phyloP scores from a whole-genome alignment of 1,140 invertebrate genomes.

The Aphelenchoides besseyi region DNA sequence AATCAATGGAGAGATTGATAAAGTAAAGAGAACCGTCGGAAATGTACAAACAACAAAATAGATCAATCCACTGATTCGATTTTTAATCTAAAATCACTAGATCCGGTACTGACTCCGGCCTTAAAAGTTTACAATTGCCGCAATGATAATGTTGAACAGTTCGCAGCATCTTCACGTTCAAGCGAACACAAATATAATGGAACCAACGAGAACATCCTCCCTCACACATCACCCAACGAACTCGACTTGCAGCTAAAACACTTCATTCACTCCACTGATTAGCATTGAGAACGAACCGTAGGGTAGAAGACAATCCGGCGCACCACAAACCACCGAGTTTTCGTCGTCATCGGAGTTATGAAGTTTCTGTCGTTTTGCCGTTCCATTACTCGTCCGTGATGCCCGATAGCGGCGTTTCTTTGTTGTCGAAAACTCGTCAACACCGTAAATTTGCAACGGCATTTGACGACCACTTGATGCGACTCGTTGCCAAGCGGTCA shows the following conservation, averaged over 20 bases:
- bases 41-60: not conserved
- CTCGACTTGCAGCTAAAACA: not conserved
- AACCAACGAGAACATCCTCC: slow-evolving; percentile 9
- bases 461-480: not conserved
- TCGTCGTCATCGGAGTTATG: slow-evolving; percentile 1
- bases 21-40: not conserved
- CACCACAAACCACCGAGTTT: not conserved
- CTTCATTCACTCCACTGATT: not conserved
- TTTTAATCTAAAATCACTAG: not conserved
- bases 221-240: slow-evolving; percentile 13
- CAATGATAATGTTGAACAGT: not conserved
- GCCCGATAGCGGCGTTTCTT: not conserved
- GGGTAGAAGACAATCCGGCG: not conserved
- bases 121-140: not conserved
- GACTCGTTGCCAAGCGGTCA: not conserved
- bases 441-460: not conserved
- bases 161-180: not conserved
- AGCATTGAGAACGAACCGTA: slow-evolving; percentile 9
- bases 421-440: not conserved
- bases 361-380: not conserved
- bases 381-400: not conserved
- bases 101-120: not conserved
- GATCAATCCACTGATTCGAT: not conserved
- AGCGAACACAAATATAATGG: not conserved
- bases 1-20: not conserved